phyloP scores from a whole-genome alignment of 2,888 invertebrate genomes.

The Lepidocyrtinus sp. region DNA sequence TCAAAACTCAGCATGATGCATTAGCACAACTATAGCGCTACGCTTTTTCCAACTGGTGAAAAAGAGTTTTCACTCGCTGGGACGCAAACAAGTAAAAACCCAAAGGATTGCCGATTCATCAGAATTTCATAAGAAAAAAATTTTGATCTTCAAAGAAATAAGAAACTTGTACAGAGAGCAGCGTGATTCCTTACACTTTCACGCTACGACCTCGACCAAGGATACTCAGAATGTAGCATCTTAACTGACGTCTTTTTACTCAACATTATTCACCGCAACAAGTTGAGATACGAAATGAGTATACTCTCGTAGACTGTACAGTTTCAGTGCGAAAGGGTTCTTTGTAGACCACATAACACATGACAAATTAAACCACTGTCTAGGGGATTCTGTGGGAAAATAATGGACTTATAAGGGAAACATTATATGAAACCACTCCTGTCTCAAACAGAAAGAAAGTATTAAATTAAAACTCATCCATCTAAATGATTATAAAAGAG shows the following conservation, averaged over 20 bases:
- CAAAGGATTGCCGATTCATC: not conserved
- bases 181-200: constrained; percentile 58
- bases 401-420: not conserved
- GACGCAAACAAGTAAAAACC: not conserved
- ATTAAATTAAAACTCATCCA: constrained; percentile 46
- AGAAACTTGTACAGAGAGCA: constrained; percentile 35
- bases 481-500: constrained; percentile 35
- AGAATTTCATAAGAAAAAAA: not conserved
- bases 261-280: constrained; percentile 1
- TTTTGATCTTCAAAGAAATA: not conserved
- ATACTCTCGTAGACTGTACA: no score
- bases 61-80: not conserved
- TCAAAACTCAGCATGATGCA: not conserved
- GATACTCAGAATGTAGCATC: constrained; percentile 21
- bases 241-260: not conserved
- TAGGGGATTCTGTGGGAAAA: no score
- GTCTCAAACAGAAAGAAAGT: not conserved
- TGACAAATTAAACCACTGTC: no score
- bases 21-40: not conserved
- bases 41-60: not conserved
- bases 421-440: not conserved
- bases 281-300: no score
- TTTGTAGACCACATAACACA: no score
- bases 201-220: constrained; percentile 45
- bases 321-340: no score